Evolutionary conservation across 2,797 vertebrate species (phyloP), one percentile per base, ranked within the genome.

Genomic region (Mionectes olivaceus): DNA sequence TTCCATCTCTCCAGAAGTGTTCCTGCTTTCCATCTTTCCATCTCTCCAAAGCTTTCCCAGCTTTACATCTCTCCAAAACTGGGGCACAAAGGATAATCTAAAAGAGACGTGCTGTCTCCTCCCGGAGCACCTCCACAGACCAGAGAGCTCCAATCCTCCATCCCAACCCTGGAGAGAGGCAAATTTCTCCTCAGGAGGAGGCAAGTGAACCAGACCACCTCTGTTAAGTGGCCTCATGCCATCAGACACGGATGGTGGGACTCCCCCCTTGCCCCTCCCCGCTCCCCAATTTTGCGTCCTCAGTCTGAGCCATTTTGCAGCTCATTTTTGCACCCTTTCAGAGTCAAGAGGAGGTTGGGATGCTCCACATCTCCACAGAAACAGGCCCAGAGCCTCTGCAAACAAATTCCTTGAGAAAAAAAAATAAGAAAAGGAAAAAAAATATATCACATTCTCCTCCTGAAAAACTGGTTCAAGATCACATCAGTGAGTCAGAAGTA

Each of bases 401-500:
- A 91, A 47, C 55, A 86, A 74, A 91, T 75, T 93, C 69, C 73
- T 93, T 69, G 56, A 78, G 87, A 25, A 76, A 75, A 67, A 67
- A 41, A 77, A 57, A 57, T 23, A 57, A 13, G 35, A 15, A 27
- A 23, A 50, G 25, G 6, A 19, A 30, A 16, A 4, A 56, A 53
- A 90, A 47, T 41, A 32, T 5, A 60, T 63, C 78, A 61, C 88
- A 93, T 89, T 83, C 96, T 95, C 89, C 94, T 95, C 94, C 89
- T 87, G 89, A 83, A 93, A 87, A 95, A 94, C 89, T 94, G 94
- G 92, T 96, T 96, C 95, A 94, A 93, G 93, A 96, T 94, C 94
- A 96, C 91, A 95, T 95, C 94, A 90, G 74, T 93, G 95, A 97
- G 94, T 95, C 95, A 96, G 92, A 95, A 95, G 92, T 91, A 89